Percentiles rank a stretch among this genome's conserved stretches.
phyloP scores from a whole-genome alignment of 2,797 vertebrate species.

The Oophaga sylvatica region DNA sequence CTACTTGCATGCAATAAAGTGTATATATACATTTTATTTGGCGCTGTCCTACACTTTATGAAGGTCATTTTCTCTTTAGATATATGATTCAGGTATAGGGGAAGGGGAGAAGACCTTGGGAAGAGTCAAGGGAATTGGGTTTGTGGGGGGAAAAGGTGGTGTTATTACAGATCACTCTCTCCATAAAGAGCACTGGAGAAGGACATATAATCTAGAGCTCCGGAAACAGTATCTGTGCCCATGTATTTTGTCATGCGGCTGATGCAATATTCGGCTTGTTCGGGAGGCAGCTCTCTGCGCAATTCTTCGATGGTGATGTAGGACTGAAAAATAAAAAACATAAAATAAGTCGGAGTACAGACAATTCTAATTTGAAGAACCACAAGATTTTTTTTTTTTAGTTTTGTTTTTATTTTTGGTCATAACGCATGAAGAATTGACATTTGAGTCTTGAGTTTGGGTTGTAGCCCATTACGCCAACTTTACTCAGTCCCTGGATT shows the following conservation, averaged over 20 bases:
- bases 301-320: constrained; percentile 89
- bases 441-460: not conserved
- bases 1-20: constrained; percentile 23
- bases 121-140: constrained; percentile 28
- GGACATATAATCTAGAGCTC: constrained; percentile 90
- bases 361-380: not conserved
- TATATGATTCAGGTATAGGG: constrained; percentile 25
- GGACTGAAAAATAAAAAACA: constrained; percentile 67
- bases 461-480: not conserved
- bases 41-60: constrained; percentile 36
- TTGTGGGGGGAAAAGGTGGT: not conserved
- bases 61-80: constrained; percentile 34
- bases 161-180: constrained; percentile 87
- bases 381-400: too few species aligned
- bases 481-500: not conserved
- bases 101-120: constrained; percentile 39
- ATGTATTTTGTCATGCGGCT: constrained; percentile 84
- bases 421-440: not conserved
- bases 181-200: constrained; percentile 92
- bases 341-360: not conserved
- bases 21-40: constrained; percentile 60
- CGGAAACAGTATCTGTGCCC: constrained; percentile 72
- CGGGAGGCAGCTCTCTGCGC: constrained; percentile 83
- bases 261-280: constrained; percentile 93
- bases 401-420: too few species aligned